Conservation (phyloP, 1,140 invertebrate genomes). For the Drosophila orena region DNA sequence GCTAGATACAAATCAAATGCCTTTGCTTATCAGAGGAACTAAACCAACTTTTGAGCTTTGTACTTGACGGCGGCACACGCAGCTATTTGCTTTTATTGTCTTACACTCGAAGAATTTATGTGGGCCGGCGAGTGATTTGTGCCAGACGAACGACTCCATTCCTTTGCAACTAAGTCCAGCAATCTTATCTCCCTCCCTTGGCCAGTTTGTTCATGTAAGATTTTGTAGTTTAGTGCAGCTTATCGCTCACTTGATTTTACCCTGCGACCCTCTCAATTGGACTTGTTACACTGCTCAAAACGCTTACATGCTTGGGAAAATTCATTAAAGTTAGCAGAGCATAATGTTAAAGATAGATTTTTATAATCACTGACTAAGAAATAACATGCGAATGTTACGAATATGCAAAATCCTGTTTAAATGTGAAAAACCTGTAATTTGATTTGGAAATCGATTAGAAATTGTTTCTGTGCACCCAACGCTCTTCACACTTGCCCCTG, state of each 20-base stretch:
- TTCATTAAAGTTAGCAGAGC: too few species aligned
- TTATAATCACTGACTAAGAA: background rate
- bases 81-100: slow-evolving; percentile 19
- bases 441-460: background rate
- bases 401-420: too few species aligned
- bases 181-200: slow-evolving; percentile 58
- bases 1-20: slow-evolving; percentile 41
- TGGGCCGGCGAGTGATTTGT: slow-evolving; percentile 25
- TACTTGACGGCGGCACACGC: slow-evolving; percentile 29
- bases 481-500: slow-evolving; percentile 41
- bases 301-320: too few species aligned
- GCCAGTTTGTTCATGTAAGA: slow-evolving; percentile 52
- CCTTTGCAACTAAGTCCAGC: slow-evolving; percentile 10
- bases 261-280: background rate
- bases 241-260: slow-evolving; percentile 25
- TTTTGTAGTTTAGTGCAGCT: slow-evolving; percentile 42
- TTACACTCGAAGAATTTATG: slow-evolving; percentile 41
- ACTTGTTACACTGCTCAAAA: slow-evolving; percentile 1
- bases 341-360: too few species aligned
- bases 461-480: slow-evolving; percentile 10
- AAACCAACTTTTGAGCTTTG: slow-evolving; percentile 49
- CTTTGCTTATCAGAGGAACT: slow-evolving; percentile 30
- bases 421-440: too few species aligned
- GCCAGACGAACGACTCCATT: slow-evolving; percentile 27
- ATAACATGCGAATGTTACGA: background rate